Evolutionary conservation across 2,888 invertebrate species (phyloP).

Genomic region (Melanophora roralis): DNA sequence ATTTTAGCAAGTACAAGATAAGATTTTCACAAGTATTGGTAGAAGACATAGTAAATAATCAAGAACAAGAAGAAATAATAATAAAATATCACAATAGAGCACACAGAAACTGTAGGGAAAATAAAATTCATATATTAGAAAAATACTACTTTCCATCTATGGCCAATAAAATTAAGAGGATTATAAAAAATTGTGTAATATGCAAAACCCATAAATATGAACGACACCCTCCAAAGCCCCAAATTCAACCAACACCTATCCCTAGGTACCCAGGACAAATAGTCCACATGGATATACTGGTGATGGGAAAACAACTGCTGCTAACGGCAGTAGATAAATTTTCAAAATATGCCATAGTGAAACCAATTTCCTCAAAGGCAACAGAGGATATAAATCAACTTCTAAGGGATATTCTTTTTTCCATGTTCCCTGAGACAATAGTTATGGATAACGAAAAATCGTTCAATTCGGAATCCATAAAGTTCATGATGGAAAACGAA

Average conservation of each 20-base stretch:
- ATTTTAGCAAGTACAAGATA: conserved; percentile 8
- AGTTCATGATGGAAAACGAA: conserved; percentile 12
- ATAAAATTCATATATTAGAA: conserved; percentile 31
- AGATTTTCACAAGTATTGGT: neutral
- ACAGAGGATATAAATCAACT: too few relatives aligned
- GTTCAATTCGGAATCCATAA: conserved; percentile 4
- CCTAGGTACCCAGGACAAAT: conserved; percentile 17
- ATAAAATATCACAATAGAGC: conserved; percentile 18
- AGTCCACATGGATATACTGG: neutral
- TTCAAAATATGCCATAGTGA: too few relatives aligned
- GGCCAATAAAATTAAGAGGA: neutral
- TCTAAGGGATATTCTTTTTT: too few relatives aligned
- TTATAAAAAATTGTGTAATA: neutral
- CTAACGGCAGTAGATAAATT: too few relatives aligned
- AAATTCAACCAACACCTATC: conserved; percentile 25
- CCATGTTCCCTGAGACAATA: neutral
- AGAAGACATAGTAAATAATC: neutral
- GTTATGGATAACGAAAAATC: conserved; percentile 11
- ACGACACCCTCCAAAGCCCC: conserved; percentile 10
- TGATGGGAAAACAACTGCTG: too few relatives aligned
- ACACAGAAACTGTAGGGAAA: conserved; percentile 22
- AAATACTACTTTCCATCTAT: conserved; percentile 32
- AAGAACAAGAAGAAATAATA: neutral
- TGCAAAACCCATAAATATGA: conserved; percentile 34
- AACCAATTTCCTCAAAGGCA: too few relatives aligned